Percentiles rank a stretch among this genome's conserved stretches.
Conservation (phyloP, 1,140 invertebrate genomes). For the Adelges cooleyi region DNA sequence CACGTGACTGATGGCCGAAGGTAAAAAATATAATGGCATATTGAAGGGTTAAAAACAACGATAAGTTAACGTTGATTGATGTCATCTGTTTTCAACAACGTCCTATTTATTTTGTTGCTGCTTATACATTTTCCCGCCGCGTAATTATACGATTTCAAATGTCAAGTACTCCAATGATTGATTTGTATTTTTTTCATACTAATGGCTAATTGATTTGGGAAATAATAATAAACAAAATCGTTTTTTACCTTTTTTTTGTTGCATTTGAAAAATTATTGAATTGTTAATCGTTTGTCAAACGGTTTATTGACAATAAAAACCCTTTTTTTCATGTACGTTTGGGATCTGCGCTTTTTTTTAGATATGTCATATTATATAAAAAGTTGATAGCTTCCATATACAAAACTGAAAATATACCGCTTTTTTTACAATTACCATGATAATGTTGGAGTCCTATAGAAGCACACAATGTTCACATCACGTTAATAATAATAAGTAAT, state of each 20-base stretch:
- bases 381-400: too few species aligned
- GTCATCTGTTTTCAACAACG: slow-evolving; percentile 20
- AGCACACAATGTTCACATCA: too few species aligned
- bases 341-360: too few species aligned
- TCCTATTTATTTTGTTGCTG: slow-evolving; percentile 5
- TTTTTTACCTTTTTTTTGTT: slow-evolving; percentile 4
- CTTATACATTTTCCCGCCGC: slow-evolving; percentile 20
- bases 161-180: not conserved
- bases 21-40: slow-evolving; percentile 22
- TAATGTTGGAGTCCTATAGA: too few species aligned
- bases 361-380: too few species aligned
- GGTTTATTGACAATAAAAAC: too few species aligned
- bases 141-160: slow-evolving; percentile 3
- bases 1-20: slow-evolving; percentile 15
- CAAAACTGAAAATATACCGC: too few species aligned
- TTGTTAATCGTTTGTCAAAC: too few species aligned
- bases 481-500: too few species aligned
- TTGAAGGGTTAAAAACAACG: slow-evolving; percentile 11
- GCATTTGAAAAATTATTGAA: too few species aligned
- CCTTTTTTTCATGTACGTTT: too few species aligned
- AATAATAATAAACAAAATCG: slow-evolving; percentile 5
- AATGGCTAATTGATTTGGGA: not conserved
- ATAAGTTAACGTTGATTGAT: slow-evolving; percentile 27
- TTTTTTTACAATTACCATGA: too few species aligned
- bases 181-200: slow-evolving; percentile 4